phyloP scores from a whole-genome alignment of 92 coral and sea anemone genomes.

The Pocillopora grandis region DNA sequence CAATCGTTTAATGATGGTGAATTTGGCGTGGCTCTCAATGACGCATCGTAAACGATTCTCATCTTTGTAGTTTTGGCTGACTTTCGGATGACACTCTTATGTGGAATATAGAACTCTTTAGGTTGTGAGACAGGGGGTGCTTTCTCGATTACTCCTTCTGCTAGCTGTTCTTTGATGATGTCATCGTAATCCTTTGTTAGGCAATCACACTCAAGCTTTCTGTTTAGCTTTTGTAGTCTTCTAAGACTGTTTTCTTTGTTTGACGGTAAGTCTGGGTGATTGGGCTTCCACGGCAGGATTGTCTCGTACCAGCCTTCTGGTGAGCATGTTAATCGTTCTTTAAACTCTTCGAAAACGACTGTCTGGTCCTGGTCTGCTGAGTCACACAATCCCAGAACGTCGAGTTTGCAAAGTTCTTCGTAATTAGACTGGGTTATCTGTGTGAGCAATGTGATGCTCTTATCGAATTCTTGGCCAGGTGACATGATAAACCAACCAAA shows the following conservation, averaged over 20 bases:
- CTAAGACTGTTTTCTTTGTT: constrained; percentile 58
- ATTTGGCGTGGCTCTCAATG: constrained; percentile 33
- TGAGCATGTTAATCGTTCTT: constrained; percentile 48
- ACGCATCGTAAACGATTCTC: constrained; percentile 57
- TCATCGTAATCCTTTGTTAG: constrained; percentile 38
- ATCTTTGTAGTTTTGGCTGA: constrained; percentile 35
- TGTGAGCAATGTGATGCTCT: constrained; percentile 30
- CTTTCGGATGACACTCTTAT: constrained; percentile 19
- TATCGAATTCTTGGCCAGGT: constrained; percentile 38
- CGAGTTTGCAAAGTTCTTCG: constrained; percentile 48
- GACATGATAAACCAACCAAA: constrained; percentile 57
- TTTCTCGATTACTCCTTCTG: constrained; percentile 8
- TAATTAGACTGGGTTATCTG: constrained; percentile 51
- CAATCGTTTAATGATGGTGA: constrained; percentile 40
- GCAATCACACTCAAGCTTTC: constrained; percentile 42
- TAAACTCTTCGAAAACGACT: constrained; percentile 39
- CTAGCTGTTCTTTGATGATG: constrained; percentile 47
- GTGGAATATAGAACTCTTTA: constrained; percentile 41
- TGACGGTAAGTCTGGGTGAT: constrained; percentile 45
- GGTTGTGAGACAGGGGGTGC: constrained; percentile 9
- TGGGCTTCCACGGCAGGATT: constrained; percentile 60
- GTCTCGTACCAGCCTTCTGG: constrained; percentile 67
- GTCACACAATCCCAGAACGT: constrained; percentile 57
- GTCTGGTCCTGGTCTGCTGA: constrained; percentile 53
- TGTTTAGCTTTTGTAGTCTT: constrained; percentile 38